Base-by-base conservation (phyloP, 2,888 invertebrate genomes). In the Drosophila paracracens region DNA sequence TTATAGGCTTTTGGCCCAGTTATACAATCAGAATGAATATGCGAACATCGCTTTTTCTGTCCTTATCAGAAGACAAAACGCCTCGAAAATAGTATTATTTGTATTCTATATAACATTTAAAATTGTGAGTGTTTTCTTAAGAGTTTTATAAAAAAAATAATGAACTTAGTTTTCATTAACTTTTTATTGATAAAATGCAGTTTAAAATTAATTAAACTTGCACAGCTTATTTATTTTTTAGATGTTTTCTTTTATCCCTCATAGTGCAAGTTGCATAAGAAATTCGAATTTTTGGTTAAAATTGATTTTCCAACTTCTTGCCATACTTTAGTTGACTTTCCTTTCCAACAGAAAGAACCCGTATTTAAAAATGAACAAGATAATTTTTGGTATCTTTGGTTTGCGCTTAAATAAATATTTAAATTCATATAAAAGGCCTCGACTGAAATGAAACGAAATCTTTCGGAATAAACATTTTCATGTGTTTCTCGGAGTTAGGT, bases 1-100 rank as follows among this genome's bases (percentile, higher is more conserved):
- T 70, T 53, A 60, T 56, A n/a, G 59, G 69, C 46, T 53, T 31
- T 57, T 6, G 13, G 46, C 6, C 38, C 33, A 50, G 48, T 2
- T n/a, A 50, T 4, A 31, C 31, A 38, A 38, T 31, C 21, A 43
- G 40, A 40, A 27, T 38, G 10, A 21, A 27, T 33, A 25, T 2
- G 25, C 25, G 7, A 2, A 7, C 46, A 13, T 13, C 46, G 8
- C 25, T 46, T 8, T 11, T 11, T 4, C 5, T 11, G 5, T 43
- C 5, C 43, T 4, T 25, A 46, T 25, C 25, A 25, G 7, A 25
- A 16, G 7, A 21, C 6, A 58, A 33, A 38, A 31, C n/a, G 16
- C 25, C 29, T 63, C 11, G 4, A 33, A 18, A 2, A 7, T 7
- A 8, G 7, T 16, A 21, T 16, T 7, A 18, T 27, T 18, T 16